Percentiles rank a stretch among this genome's conserved stretches.
phyloP scores from a whole-genome alignment of 1,140 invertebrate species.

The Gerris buenoi region DNA sequence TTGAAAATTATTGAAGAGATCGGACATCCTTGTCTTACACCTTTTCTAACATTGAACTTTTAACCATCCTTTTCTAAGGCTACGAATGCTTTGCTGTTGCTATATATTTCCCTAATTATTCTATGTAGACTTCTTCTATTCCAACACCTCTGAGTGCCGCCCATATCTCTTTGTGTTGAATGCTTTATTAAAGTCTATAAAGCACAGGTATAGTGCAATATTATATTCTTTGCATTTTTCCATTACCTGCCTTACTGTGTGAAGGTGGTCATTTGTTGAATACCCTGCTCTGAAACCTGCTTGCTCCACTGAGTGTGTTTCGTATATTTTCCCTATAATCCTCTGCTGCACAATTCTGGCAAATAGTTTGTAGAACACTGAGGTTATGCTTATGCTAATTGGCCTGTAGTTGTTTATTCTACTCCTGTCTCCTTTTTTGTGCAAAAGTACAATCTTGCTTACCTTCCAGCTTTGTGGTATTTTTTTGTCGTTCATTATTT shows the following conservation, averaged over 20 bases:
- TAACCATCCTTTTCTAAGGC: too few relatives aligned
- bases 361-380: constrained; percentile 24
- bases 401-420: constrained; percentile 25
- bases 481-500: too few relatives aligned
- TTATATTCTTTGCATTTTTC: constrained; percentile 14
- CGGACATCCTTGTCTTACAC: too few relatives aligned
- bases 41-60: too few relatives aligned
- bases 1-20: too few relatives aligned
- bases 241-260: constrained; percentile 8
- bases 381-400: constrained; percentile 25
- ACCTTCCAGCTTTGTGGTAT: background rate
- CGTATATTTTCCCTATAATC: constrained; percentile 21
- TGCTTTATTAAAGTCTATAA: too few relatives aligned
- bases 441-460: background rate
- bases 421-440: constrained; percentile 24
- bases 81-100: too few relatives aligned
- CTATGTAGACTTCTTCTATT: too few relatives aligned
- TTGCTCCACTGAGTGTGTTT: constrained; percentile 25
- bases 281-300: constrained; percentile 26
- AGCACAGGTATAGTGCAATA: too few relatives aligned
- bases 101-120: too few relatives aligned
- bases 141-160: too few relatives aligned
- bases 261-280: constrained; percentile 14
- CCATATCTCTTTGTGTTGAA: too few relatives aligned
- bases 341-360: constrained; percentile 19